Evolutionary conservation across 1,140 invertebrate genomes (phyloP), one percentile per base, ranked within the genome.

Genomic region (Eriosoma lanigerum): DNA sequence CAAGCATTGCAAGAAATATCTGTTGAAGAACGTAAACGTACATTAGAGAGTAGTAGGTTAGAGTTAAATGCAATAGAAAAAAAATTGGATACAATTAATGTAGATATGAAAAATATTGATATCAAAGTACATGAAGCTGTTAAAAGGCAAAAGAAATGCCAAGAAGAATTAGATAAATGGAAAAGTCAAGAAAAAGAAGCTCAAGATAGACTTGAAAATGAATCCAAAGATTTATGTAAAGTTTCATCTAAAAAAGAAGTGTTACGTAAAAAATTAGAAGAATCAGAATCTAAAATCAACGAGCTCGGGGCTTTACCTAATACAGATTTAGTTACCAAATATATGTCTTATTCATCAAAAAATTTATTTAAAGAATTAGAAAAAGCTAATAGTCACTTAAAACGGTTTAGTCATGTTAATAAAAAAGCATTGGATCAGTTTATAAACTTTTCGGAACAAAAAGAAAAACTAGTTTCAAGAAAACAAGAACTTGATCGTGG

Each of bases 351-450:
- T 87, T 92, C 91, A 12, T 89, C 93, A 0, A 98, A 98, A 88
- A 91, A 93, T 87, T 91, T 92, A 13, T 98, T 98, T 86, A 96
- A 94, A 88, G 96, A 98, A 87, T 88, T 99, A 83, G 97, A 99
- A 85, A 95, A 97, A 84, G 96, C 96, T n/a, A 98, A 99, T 85
- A 93, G 94, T 84, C 96, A 99, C 85, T 86, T 99, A 32, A 99
- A 99, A 86, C 98, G 98, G 86, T 99, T 98, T 86, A 97, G 95
- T 84, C 98, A 99, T 87, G 98, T 99, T 0, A 99, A 99, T 87
- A 99, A 99, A 86, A 99, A 99, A 86, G 97, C 97, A 26, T 89
- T 99, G 82, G 98, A 99, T 87, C 98, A 99, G 86, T 99, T 99
- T 87, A 92, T 99, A 84, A 98, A 95, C 84, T 99, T 99, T 87